phyloP scores from a whole-genome alignment of 2,888 invertebrate genomes.

The Mesorhabditis sp. region DNA sequence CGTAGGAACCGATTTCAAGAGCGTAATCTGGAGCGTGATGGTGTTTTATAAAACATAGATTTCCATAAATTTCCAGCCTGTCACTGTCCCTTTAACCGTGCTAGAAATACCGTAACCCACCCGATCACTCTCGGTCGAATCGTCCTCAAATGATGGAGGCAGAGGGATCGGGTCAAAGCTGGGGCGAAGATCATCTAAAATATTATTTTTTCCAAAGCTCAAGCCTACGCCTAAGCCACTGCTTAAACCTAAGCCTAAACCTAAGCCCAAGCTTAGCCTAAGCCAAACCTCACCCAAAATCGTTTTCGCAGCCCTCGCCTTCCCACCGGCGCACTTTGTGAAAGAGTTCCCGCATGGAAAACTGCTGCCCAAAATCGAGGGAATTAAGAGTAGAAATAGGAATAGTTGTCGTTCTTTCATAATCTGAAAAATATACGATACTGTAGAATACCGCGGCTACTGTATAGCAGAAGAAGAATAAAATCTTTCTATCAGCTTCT shows the following conservation, averaged over 20 bases:
- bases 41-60: too few relatives aligned
- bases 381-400: background rate
- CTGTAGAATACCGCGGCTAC: too few relatives aligned
- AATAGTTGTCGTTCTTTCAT: background rate
- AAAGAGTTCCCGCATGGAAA: conserved; percentile 53
- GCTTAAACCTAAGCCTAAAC: background rate
- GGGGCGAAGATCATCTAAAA: background rate
- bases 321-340: conserved; percentile 37
- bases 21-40: too few relatives aligned
- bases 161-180: background rate
- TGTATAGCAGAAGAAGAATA: too few relatives aligned
- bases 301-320: conserved; percentile 17
- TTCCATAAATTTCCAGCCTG: background rate
- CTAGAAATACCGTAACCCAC: background rate
- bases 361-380: conserved; percentile 20
- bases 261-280: too few relatives aligned
- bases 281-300: background rate
- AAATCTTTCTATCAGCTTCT: too few relatives aligned
- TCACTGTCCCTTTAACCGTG: background rate
- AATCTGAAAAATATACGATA: too few relatives aligned
- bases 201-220: background rate
- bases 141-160: background rate
- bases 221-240: background rate
- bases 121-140: background rate
- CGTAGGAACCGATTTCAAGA: too few relatives aligned